phyloP scores from a whole-genome alignment of 2,888 invertebrate genomes.

The Serripes groenlandicus region DNA sequence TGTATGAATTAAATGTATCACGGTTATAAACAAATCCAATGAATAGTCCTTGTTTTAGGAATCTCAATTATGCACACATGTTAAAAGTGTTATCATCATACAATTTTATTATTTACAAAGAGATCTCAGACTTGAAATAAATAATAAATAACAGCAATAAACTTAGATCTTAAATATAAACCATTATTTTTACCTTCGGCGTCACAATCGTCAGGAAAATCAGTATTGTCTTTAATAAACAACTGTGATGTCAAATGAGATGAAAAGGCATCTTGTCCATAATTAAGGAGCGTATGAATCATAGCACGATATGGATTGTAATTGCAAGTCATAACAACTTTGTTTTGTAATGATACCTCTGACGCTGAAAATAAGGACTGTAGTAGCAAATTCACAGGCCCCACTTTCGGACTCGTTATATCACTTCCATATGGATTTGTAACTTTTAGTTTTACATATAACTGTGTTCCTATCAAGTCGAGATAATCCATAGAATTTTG shows the following conservation, averaged over 20 bases:
- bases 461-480: conserved; percentile 34
- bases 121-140: too few relatives aligned
- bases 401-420: conserved; percentile 40
- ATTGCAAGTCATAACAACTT: conserved; percentile 42
- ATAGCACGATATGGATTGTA: conserved; percentile 53
- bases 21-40: too few relatives aligned
- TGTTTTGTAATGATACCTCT: conserved; percentile 39
- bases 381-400: conserved; percentile 56
- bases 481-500: conserved; percentile 56
- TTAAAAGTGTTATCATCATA: too few relatives aligned
- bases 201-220: conserved; percentile 30
- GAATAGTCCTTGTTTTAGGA: too few relatives aligned
- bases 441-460: conserved; percentile 34
- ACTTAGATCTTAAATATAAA: conserved; percentile 23
- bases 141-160: too few relatives aligned
- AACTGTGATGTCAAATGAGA: conserved; percentile 16
- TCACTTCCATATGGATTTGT: conserved; percentile 21
- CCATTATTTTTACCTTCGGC: conserved; percentile 36
- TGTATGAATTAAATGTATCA: too few relatives aligned
- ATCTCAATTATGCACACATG: too few relatives aligned
- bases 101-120: too few relatives aligned
- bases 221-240: conserved; percentile 32
- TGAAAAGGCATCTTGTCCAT: conserved; percentile 32
- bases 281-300: conserved; percentile 35
- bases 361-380: conserved; percentile 44